phyloP scores from a whole-genome alignment of 2,113 vertebrate species.

The Actinemys pallida region DNA sequence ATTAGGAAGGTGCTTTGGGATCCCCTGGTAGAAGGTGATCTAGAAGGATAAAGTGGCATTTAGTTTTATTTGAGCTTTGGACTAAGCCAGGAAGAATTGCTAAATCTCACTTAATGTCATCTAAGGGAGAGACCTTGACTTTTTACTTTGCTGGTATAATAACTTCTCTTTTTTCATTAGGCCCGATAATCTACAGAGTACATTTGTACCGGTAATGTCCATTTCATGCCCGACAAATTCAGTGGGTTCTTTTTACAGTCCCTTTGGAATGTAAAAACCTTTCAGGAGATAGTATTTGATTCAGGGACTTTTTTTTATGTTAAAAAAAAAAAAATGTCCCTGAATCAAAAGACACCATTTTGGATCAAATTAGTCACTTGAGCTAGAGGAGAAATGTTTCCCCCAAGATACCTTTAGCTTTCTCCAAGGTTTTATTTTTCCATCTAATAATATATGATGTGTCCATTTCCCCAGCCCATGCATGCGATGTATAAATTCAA shows the following conservation, averaged over 20 bases:
- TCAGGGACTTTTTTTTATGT: neutral
- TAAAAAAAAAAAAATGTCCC: neutral
- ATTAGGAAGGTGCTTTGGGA: neutral
- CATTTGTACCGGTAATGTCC: neutral
- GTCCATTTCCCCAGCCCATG: accelerated
- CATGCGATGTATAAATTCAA: accelerated
- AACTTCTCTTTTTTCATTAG: neutral
- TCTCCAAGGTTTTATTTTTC: neutral
- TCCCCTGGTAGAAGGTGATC: accelerated
- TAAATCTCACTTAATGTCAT: neutral
- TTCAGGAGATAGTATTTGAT: neutral
- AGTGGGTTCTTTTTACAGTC: neutral
- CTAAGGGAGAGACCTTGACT: neutral
- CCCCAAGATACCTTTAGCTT: neutral
- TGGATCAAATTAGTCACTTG: neutral
- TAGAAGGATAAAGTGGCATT: neutral
- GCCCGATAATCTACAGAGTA: neutral
- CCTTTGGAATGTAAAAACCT: neutral
- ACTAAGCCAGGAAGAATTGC: neutral
- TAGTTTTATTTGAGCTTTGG: neutral
- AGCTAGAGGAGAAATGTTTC: neutral
- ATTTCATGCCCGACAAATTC: neutral
- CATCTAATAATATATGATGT: accelerated
- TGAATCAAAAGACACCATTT: neutral
- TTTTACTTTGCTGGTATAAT: neutral